Percentiles rank a stretch among this genome's conserved stretches.
These are phyloP conservation scores for Montifringilla adamsi DNA, from an alignment of 2,113 vertebrate genomes.

Conservation along the genomic window DNA sequence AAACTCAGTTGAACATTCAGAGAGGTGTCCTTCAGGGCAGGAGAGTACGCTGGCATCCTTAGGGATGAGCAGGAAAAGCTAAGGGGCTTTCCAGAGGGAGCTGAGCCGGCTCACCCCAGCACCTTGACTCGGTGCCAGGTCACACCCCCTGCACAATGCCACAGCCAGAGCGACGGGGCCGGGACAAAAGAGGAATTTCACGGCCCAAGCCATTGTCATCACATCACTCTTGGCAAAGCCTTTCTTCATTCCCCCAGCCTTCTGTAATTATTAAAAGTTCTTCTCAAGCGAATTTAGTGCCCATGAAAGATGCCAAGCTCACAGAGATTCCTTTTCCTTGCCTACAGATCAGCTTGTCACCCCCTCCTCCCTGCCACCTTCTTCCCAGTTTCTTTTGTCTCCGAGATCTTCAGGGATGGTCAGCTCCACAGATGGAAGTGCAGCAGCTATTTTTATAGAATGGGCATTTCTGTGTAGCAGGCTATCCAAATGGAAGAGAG, in stretches of 20 bases:
- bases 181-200: neutral
- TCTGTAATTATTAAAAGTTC: conserved; percentile 14
- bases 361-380: neutral
- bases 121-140: neutral
- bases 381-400: neutral
- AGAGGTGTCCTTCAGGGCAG: neutral
- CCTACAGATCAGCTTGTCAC: neutral
- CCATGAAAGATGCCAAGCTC: neutral
- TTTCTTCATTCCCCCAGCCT: neutral
- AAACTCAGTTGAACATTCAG: neutral
- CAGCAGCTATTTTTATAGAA: neutral
- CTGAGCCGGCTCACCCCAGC: neutral
- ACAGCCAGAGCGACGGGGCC: neutral
- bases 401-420: neutral
- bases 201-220: neutral
- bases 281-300: conserved; percentile 17
- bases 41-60: neutral
- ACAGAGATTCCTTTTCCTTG: neutral
- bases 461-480: neutral
- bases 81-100: neutral
- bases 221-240: conserved; percentile 32
- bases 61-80: neutral
- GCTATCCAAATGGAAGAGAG: neutral
- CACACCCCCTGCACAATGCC: neutral
- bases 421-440: neutral